phyloP scores from a whole-genome alignment of 2,797 vertebrate species.

The Xiphophorus birchmanni region DNA sequence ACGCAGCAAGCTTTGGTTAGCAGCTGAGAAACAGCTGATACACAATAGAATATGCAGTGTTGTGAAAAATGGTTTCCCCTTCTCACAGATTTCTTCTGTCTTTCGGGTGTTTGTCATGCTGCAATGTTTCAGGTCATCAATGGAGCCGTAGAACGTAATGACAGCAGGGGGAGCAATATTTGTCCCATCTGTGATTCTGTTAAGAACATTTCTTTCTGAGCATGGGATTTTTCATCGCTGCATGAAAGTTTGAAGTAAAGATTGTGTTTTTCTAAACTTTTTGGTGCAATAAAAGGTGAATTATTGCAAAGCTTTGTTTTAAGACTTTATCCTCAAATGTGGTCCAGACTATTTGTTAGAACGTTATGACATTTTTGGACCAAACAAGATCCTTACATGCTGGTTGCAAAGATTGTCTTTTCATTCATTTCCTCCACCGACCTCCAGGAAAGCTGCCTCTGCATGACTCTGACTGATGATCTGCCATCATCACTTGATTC shows the following conservation, averaged over 20 bases:
- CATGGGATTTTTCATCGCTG: not conserved
- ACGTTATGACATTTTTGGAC: not conserved
- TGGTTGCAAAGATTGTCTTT: not conserved
- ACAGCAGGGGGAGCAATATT: not conserved
- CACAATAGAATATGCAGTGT: not conserved
- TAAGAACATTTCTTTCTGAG: not conserved
- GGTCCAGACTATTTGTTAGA: not conserved
- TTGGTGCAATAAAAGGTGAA: not conserved
- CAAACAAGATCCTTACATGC: not conserved
- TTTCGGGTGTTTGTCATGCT: not conserved
- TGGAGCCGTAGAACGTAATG: not conserved
- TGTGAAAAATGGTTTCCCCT: not conserved
- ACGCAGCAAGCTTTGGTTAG: constrained; percentile 1
- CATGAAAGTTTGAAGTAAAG: not conserved
- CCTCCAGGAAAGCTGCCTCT: not conserved
- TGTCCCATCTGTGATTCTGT: not conserved
- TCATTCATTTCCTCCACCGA: not conserved
- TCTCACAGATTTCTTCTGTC: not conserved
- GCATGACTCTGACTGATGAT: not conserved
- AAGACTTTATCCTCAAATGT: not conserved
- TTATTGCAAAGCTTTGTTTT: not conserved
- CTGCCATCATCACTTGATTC: not conserved
- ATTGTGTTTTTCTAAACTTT: not conserved
- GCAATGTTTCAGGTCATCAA: not conserved
- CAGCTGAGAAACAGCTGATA: not conserved